Base-by-base conservation (phyloP, 2,888 invertebrate species). In the Clivina fossor region DNA sequence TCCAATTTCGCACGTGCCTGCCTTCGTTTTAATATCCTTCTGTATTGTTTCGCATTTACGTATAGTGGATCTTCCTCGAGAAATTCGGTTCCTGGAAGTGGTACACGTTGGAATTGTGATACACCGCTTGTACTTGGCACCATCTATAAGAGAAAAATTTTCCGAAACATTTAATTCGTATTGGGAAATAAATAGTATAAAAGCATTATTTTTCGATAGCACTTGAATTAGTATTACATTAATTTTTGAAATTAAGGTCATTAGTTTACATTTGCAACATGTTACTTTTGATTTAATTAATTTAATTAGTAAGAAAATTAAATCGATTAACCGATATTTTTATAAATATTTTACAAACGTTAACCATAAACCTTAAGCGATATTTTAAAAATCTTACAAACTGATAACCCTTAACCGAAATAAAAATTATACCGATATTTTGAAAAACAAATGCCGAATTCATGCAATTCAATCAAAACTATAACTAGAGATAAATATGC, bases 41-140 rank as follows among this genome's bases (percentile, higher is more conserved):
- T 88, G 76, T 98, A 99, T 72, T 99, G 99, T 68, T 97, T 90
- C 16, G 97, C 97, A 77, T 99, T 99, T 0, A 99, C 99, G 71
- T 98, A 99, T 13, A 99, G 77, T 0, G 98, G 93, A 67, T 97
- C 96, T 69, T 97, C 97, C 70, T 96, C 96, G 0, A 87, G 75
- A 33, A 83, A 79, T 66, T 83, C 82, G 2, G 83, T 79, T 50
- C 79, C 79, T 1, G 82, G 79, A 50, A 83, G 71, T 30, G 82
- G 83, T 58, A 84, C 80, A 63, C 78, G 76, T 71, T 78, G 82
- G 68, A 76, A 82, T 67, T 77, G 77, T 15, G 70, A 66, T 15
- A 67, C 65, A 1, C 76, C 73, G 63, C 76, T 76, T 48, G 69
- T 70, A 28, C 74, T 71, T 20, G 80, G 80, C 22, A 80, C 78